phyloP scores from a whole-genome alignment of 2,113 vertebrate species.

The Semicossyphus pulcher region DNA sequence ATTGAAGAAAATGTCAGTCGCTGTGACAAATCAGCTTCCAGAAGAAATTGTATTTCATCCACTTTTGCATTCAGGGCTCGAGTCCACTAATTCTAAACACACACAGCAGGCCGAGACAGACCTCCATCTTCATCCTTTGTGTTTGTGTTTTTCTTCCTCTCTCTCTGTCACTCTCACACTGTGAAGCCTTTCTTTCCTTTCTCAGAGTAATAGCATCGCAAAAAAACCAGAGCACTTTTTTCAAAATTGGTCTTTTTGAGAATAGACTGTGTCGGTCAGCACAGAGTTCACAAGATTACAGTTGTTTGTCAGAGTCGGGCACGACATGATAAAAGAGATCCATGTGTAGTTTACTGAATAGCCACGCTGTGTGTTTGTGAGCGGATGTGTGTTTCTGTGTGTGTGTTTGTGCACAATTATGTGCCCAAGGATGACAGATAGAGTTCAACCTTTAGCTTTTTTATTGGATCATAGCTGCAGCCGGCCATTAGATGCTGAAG shows the following conservation, averaged over 20 bases:
- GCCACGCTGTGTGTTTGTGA: background rate
- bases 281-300: constrained; percentile 46
- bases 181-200: constrained; percentile 46
- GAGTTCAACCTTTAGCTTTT: constrained; percentile 53
- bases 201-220: constrained; percentile 42
- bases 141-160: constrained; percentile 26
- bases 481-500: constrained; percentile 40
- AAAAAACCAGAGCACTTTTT: constrained; percentile 35
- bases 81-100: constrained; percentile 2
- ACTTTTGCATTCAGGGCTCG: constrained; percentile 20
- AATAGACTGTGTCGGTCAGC: constrained; percentile 37
- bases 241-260: constrained; percentile 41
- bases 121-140: constrained; percentile 28
- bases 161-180: constrained; percentile 11
- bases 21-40: background rate
- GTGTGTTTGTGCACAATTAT: constrained; percentile 7
- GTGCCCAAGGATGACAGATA: constrained; percentile 41
- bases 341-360: constrained; percentile 12
- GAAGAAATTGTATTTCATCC: constrained; percentile 15
- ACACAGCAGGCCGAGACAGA: constrained; percentile 1
- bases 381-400: background rate
- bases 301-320: constrained; percentile 55
- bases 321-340: constrained; percentile 58
- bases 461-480: constrained; percentile 40
- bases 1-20: background rate